Evolutionary conservation across 2,113 vertebrate genomes (phyloP), one percentile per base, ranked within the genome.

Genomic region (Penelope pileata): DNA sequence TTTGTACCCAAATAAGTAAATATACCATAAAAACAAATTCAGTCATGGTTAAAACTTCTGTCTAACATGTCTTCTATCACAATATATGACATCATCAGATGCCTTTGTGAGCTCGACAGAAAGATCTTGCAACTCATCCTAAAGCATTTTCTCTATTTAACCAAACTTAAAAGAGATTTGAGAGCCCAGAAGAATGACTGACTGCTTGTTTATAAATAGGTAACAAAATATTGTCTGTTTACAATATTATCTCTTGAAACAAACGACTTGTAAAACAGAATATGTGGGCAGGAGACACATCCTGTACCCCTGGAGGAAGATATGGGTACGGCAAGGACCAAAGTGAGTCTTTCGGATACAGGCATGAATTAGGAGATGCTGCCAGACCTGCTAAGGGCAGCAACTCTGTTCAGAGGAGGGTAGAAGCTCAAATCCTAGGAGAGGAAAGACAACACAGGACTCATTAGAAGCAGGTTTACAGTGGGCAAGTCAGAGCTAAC

Each of bases 381-480:
- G 30, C 7, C 0, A 0, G 40, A 22, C 1, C 1, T 0, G 1
- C 51, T 0, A 4, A 38, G 24, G 7, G 38, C 24, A 76, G 51
- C 18, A 22, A 22, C 14, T 72, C 32, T 42, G 11, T 15, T 9
- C 47, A n/a, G 38, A 32, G 56, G 10, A n/a, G 22, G 9, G 2
- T n/a, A n/a, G n/a, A n/a, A n/a, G n/a, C n/a, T n/a, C n/a, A n/a
- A 48, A 64, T 54, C 14, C 38, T 45, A 22, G 19, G 12, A 40
- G 8, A 8, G 5, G 17, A 29, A 19, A 34, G 16, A 53, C 40
- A 66, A 0, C 40, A 53, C 5, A 27, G 23, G 27, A 51, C 6
- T 32, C 48, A 16, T 8, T 45, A 27, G 34, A 77, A 64, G 2
- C 15, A 66, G 63, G 7, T 58, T 76, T 83, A 42, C 38, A 8